Percentiles rank a stretch among this genome's conserved stretches.
These are phyloP conservation scores for Callionymus lyra DNA, from an alignment of 2,113 vertebrate genomes.

Conservation along the genomic window DNA sequence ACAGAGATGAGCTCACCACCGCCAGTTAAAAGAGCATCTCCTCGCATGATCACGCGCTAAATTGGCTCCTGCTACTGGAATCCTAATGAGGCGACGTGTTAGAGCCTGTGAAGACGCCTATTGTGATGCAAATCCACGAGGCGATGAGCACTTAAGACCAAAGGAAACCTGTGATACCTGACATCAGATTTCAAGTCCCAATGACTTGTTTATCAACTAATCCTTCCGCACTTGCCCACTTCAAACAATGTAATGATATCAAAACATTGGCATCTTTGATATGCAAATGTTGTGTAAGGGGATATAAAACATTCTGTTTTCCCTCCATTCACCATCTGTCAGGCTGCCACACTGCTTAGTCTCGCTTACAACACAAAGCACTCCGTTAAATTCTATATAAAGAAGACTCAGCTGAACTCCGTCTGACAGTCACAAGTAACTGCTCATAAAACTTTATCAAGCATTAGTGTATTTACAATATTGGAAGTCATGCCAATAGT, in stretches of 20 bases:
- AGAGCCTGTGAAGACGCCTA: conserved; percentile 30
- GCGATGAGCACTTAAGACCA: conserved; percentile 21
- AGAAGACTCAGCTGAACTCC: conserved; percentile 30
- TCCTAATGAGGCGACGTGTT: conserved; percentile 46
- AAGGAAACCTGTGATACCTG: conserved; percentile 40
- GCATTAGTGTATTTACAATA: no score
- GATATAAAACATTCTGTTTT: conserved; percentile 43
- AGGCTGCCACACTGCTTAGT: conserved; percentile 35
- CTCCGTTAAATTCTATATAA: conserved; percentile 48
- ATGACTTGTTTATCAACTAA: conserved; percentile 57
- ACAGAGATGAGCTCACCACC: conserved; percentile 8
- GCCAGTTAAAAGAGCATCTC: conserved; percentile 27
- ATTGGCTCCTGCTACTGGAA: conserved; percentile 40
- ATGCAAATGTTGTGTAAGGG: conserved; percentile 44
- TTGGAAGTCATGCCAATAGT: no score
- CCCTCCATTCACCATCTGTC: conserved; percentile 21
- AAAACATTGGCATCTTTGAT: conserved; percentile 50
- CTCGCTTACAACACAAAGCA: conserved; percentile 37
- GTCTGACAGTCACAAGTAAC: conserved; percentile 31
- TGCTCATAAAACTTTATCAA: no score
- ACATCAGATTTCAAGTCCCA: conserved; percentile 47
- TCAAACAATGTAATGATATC: conserved; percentile 47
- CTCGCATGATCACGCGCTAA: conserved; percentile 38
- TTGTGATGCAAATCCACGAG: conserved; percentile 54
- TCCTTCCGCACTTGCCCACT: conserved; percentile 45